These are phyloP conservation scores for Crotalus horridus DNA, from an alignment of 2,113 vertebrate species.

Conservation along the genomic window DNA sequence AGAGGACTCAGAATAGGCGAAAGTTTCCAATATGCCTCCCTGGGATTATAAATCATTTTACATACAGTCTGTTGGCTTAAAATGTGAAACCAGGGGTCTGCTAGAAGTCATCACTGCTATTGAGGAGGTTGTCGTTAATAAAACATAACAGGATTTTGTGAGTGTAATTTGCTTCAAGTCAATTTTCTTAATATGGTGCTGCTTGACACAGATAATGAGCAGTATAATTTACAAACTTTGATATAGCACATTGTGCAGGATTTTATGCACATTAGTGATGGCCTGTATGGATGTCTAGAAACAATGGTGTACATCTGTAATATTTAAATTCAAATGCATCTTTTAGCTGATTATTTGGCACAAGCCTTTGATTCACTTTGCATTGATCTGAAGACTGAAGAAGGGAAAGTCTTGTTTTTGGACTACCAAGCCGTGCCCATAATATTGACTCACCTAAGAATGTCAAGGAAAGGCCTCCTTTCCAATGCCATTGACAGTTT, in stretches of 20 bases:
- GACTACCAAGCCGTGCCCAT: conserved; percentile 74
- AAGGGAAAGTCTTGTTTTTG: conserved; percentile 81
- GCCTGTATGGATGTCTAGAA: conserved; percentile 1
- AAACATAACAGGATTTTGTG: neutral
- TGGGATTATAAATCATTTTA: neutral
- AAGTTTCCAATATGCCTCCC: neutral
- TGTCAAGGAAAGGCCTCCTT: conserved; percentile 71
- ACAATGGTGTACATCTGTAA: neutral
- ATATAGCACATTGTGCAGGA: neutral
- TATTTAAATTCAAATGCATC: conserved; percentile 40
- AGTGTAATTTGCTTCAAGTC: neutral
- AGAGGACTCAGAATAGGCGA: neutral
- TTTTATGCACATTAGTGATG: neutral
- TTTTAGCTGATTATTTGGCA: conserved; percentile 82
- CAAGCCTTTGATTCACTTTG: conserved; percentile 77
- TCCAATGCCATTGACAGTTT: conserved; percentile 77
- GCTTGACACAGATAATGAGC: neutral
- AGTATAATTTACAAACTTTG: neutral
- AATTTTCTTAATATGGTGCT: neutral
- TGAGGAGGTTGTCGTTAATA: neutral
- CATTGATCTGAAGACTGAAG: conserved; percentile 76
- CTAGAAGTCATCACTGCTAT: neutral
- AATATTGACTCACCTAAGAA: conserved; percentile 72
- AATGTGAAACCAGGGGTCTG: neutral
- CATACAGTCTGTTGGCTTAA: neutral